Conservation (phyloP, 2,888 invertebrate species). For the Pyralis farinalis region DNA sequence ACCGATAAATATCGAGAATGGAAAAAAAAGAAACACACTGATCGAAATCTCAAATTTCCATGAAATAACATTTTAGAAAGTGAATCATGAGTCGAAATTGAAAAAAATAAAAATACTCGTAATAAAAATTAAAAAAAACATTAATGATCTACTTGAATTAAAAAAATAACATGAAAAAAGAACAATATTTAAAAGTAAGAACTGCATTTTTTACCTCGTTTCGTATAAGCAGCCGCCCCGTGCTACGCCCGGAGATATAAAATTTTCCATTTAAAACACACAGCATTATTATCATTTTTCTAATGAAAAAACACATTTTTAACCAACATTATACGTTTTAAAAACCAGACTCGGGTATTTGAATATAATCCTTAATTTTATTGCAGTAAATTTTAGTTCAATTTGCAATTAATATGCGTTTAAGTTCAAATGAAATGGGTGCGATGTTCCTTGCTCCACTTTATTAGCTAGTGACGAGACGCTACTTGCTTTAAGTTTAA, state of each 20-base stretch:
- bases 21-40: too few species aligned
- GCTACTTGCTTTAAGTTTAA: slow-evolving; percentile 25
- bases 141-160: neutral
- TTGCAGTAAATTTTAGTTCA: slow-evolving; percentile 29
- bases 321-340: slow-evolving; percentile 26
- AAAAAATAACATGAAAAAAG: slow-evolving; percentile 14
- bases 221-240: slow-evolving; percentile 66
- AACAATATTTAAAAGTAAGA: slow-evolving; percentile 13
- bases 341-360: slow-evolving; percentile 18
- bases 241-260: slow-evolving; percentile 60
- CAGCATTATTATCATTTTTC: slow-evolving; percentile 77
- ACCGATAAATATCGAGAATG: too few species aligned
- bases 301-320: slow-evolving; percentile 65
- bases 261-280: slow-evolving; percentile 77
- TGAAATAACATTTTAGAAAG: too few species aligned
- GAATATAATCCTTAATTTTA: slow-evolving; percentile 31
- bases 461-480: slow-evolving; percentile 65
- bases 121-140: neutral
- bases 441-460: slow-evolving; percentile 64
- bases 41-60: too few species aligned
- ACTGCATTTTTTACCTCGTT: slow-evolving; percentile 42
- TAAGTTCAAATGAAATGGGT: slow-evolving; percentile 37
- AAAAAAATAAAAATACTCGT: too few species aligned
- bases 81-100: too few species aligned
- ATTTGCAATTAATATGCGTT: slow-evolving; percentile 20